A percentile compares a stretch with the other conserved stretches of the same genome.
Conservation (phyloP, 2,113 vertebrate species). For the Cathartes aura region DNA sequence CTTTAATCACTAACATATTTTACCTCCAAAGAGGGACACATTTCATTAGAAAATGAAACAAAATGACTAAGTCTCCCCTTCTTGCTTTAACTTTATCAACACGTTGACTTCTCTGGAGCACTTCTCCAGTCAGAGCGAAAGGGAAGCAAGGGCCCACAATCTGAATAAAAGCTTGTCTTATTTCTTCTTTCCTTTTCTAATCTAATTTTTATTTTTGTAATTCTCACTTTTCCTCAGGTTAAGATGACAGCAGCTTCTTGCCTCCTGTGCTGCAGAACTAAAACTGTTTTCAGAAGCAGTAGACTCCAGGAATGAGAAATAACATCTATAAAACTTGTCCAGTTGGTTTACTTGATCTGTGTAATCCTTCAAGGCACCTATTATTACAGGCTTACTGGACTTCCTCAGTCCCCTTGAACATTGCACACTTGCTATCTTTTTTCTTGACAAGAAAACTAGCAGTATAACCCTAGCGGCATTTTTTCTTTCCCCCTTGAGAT, state of each 20-base stretch:
- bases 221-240: neutral
- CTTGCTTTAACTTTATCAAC: neutral
- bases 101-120: neutral
- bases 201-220: neutral
- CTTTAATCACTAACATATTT: neutral
- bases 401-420: neutral
- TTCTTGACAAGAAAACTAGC: neutral
- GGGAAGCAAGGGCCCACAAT: rapidly evolving
- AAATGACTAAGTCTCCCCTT: neutral
- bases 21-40: neutral
- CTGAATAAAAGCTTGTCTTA: neutral
- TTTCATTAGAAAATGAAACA: neutral
- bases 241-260: neutral
- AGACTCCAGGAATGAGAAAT: neutral
- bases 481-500: neutral
- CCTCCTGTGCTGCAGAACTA: neutral
- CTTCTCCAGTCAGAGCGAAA: neutral
- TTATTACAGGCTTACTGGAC: neutral
- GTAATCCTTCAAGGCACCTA: neutral
- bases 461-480: neutral
- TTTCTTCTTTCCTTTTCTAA: neutral
- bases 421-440: neutral
- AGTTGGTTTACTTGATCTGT: neutral
- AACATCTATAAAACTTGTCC: neutral
- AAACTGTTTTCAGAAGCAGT: neutral